phyloP scores from a whole-genome alignment of 37 sponge, comb jelly and placozoan species.

The Tethya wilhelma region DNA sequence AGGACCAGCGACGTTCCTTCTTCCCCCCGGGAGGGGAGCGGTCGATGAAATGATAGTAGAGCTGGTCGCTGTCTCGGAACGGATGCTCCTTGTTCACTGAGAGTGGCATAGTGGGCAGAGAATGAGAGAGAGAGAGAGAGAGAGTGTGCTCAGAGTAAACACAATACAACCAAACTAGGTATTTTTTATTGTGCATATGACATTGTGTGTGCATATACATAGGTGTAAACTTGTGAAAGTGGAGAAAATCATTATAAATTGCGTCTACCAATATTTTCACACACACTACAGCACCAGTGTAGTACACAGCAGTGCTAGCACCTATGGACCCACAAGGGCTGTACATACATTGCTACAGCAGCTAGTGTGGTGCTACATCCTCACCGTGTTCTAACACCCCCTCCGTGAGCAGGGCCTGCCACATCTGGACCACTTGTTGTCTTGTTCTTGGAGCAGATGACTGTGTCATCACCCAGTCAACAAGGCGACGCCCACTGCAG shows the following conservation, averaged over 20 bases:
- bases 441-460: conserved; percentile 51
- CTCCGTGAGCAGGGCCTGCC: conserved; percentile 84
- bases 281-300: too few species aligned
- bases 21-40: not conserved
- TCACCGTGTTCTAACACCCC: conserved; percentile 80
- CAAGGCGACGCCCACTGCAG: conserved; percentile 72
- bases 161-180: too few species aligned
- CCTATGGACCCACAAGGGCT: too few species aligned
- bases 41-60: conserved; percentile 47
- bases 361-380: too few species aligned
- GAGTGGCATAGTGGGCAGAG: not conserved
- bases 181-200: too few species aligned
- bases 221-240: too few species aligned
- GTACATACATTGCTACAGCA: too few species aligned
- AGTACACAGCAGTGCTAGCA: too few species aligned
- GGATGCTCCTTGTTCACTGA: conserved; percentile 41
- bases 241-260: too few species aligned
- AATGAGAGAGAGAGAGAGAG: not conserved
- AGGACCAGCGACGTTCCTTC: conserved; percentile 16
- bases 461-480: conserved; percentile 79
- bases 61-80: conserved; percentile 44
- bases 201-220: too few species aligned
- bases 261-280: too few species aligned
- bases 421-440: conserved; percentile 77
- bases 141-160: too few species aligned